These are phyloP conservation scores for Adelognathus sp. DNA, from an alignment of 2,888 invertebrate species.

Conservation along the genomic window DNA sequence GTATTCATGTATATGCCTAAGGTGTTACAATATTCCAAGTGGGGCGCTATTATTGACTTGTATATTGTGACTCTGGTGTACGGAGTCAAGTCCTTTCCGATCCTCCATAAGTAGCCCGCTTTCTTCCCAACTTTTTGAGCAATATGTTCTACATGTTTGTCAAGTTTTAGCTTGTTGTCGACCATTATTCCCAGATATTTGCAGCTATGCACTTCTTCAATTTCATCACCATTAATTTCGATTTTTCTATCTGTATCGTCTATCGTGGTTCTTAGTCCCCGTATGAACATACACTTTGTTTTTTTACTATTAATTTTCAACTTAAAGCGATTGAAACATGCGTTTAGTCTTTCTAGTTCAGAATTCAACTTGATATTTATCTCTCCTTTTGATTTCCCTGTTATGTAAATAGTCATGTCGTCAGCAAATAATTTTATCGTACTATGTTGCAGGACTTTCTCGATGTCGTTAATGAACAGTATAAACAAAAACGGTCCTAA, in stretches of 20 bases:
- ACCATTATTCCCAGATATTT: conserved; percentile 44
- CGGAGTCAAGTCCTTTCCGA: conserved; percentile 29
- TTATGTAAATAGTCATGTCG: not conserved
- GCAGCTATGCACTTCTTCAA: conserved; percentile 40
- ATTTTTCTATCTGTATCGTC: not conserved
- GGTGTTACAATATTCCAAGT: too few species aligned
- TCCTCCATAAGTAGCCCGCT: conserved; percentile 42
- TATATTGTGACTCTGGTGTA: conserved; percentile 41
- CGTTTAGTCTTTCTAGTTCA: not conserved
- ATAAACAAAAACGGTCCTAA: not conserved
- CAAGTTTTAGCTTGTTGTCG: conserved; percentile 36
- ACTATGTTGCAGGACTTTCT: not conserved
- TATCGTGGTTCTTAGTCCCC: not conserved
- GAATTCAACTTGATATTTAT: not conserved
- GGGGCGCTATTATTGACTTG: too few species aligned
- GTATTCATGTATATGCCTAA: too few species aligned
- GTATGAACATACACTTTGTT: not conserved
- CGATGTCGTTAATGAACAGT: not conserved
- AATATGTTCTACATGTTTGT: conserved; percentile 34
- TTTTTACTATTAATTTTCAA: conserved; percentile 14
- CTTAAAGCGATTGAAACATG: not conserved
- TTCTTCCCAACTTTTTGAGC: conserved; percentile 51
- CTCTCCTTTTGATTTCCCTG: not conserved
- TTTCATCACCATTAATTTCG: not conserved
- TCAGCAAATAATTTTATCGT: not conserved